These are phyloP conservation scores for Rattus norvegicus DNA, from an alignment of 2,113 vertebrate genomes.

Conservation along the genomic window GRCr8 NC_086019.1:95145001-95145500, in stretches of 20 bases:
- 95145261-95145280: background rate
- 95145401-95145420: background rate
- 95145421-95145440: too few relatives aligned
- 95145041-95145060: slow-evolving; percentile 73
- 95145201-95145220: background rate
- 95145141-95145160: background rate
- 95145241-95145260: background rate
- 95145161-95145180: background rate
- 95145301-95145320: too few relatives aligned
- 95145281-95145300: background rate
- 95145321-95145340: too few relatives aligned
- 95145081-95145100: rapidly evolving
- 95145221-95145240: background rate
- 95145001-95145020: slow-evolving; percentile 68
- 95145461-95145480: background rate
- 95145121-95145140: background rate
- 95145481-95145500: background rate
- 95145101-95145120: background rate
- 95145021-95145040: background rate
- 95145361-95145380: background rate
- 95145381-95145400: background rate
- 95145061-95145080: rapidly evolving
- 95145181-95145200: background rate
- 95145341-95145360: background rate
- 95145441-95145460: background rate